Percentiles rank a stretch among this genome's conserved stretches.
Evolutionary conservation across 2,113 vertebrate genomes (phyloP).

Genomic region (Chaenocephalus aceratus): DNA sequence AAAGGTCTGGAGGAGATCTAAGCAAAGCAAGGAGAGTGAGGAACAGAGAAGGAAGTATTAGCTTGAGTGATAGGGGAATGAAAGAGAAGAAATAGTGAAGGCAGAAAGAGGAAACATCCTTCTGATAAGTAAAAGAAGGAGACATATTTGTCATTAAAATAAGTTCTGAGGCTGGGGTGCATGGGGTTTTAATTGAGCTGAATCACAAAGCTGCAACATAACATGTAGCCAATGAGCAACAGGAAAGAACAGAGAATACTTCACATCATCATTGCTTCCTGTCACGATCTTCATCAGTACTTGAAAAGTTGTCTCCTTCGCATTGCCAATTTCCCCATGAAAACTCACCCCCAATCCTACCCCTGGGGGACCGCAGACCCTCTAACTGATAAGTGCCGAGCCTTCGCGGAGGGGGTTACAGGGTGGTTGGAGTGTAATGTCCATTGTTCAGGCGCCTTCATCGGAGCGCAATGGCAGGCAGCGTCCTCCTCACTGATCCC

Average conservation of each 20-base stretch:
- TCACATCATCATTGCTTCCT: neutral
- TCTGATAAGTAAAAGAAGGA: neutral
- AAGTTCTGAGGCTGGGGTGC: neutral
- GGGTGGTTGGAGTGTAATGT: conserved; percentile 68
- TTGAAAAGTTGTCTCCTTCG: conserved; percentile 62
- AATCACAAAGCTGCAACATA: neutral
- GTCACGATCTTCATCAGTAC: neutral
- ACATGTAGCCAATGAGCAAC: neutral
- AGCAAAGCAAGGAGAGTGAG: conserved; percentile 45
- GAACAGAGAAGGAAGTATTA: neutral
- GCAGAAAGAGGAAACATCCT: neutral
- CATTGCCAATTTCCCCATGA: conserved; percentile 81
- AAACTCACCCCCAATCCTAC: conserved; percentile 77
- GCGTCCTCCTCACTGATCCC: conserved; percentile 85
- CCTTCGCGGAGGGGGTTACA: conserved; percentile 59
- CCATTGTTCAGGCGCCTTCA: conserved; percentile 88
- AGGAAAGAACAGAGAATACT: neutral
- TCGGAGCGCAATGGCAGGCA: conserved; percentile 81
- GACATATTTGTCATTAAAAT: neutral
- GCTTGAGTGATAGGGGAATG: neutral
- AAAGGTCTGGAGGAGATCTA: conserved; percentile 45
- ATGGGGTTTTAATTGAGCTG: neutral
- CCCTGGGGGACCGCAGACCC: conserved; percentile 81
- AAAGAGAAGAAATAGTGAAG: neutral
- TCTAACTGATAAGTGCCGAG: conserved; percentile 90